Conservation (phyloP, 2,113 vertebrate species). For the Sceloporus tristichus region DNA sequence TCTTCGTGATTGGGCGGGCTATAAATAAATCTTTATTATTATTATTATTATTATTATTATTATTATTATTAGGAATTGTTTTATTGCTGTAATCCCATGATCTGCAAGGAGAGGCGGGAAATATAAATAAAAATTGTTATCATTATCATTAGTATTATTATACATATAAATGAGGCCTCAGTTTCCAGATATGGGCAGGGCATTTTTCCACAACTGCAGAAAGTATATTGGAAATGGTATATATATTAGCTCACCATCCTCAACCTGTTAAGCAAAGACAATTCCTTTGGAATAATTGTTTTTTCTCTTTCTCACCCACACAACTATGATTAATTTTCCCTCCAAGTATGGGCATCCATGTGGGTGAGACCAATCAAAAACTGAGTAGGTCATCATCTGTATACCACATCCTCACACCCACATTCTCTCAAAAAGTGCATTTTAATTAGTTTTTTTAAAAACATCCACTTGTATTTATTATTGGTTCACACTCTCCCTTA, state of each 20-base stretch:
- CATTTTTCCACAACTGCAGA: neutral
- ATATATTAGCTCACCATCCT: neutral
- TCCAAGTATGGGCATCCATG: neutral
- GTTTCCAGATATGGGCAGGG: neutral
- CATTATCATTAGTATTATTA: too few species aligned
- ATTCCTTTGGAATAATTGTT: neutral
- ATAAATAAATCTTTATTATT: too few species aligned
- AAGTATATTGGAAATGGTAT: neutral
- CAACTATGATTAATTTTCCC: neutral
- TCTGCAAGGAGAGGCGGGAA: too few species aligned
- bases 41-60: too few species aligned
- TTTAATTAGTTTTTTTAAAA: slow-evolving; percentile 12
- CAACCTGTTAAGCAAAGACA: neutral
- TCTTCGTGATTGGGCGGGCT: too few species aligned
- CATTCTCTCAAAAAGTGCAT: neutral
- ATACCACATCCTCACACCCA: neutral
- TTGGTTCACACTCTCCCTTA: neutral
- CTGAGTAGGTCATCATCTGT: neutral
- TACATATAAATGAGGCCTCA: neutral
- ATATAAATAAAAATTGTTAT: too few species aligned
- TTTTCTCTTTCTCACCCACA: neutral
- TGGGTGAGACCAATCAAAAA: neutral
- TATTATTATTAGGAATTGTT: too few species aligned
- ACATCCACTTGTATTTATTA: neutral
- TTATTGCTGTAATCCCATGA: too few species aligned